A percentile compares a stretch with the other conserved stretches of the same genome.
Evolutionary conservation across 37 sponge, comb jelly and placozoan species (phyloP).

Genomic region (Ianthella basta): DNA sequence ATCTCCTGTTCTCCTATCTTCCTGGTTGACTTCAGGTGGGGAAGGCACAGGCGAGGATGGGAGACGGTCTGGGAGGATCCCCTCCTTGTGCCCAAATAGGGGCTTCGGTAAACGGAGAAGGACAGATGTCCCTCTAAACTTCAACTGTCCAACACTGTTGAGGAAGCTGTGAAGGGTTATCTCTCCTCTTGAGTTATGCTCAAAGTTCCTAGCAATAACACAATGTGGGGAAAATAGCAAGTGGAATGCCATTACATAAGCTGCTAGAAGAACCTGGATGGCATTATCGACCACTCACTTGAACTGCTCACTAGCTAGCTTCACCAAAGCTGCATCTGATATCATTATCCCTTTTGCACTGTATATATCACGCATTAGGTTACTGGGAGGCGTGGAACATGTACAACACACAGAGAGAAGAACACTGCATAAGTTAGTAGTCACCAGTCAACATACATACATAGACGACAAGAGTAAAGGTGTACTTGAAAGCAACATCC

Average conservation of each 20-base stretch:
- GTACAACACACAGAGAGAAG: background rate
- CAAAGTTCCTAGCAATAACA: conserved; percentile 23
- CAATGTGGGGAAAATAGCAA: background rate
- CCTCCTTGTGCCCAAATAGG: conserved; percentile 24
- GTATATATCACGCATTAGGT: conserved; percentile 46
- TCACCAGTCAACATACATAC: too few relatives aligned
- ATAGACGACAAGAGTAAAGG: too few relatives aligned
- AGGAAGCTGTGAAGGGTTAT: conserved; percentile 73
- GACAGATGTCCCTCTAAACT: conserved; percentile 91
- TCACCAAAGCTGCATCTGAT: conserved; percentile 12
- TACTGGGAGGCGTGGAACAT: background rate
- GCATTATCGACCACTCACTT: conserved; percentile 17
- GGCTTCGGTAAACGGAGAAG: conserved; percentile 80
- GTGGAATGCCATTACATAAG: background rate
- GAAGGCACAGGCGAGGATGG: conserved; percentile 21
- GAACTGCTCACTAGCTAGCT: conserved; percentile 29
- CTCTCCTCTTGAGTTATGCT: conserved; percentile 35
- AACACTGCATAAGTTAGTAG: too few relatives aligned
- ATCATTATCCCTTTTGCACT: conserved; percentile 6
- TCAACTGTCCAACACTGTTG: conserved; percentile 83
- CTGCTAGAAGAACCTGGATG: background rate
- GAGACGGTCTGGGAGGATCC: background rate
- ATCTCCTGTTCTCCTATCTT: background rate
- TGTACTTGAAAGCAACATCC: too few relatives aligned
- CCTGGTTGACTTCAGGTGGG: background rate